These are phyloP conservation scores for Chloroclysta siterata DNA, from an alignment of 2,888 invertebrate species.

Conservation along the genomic window DNA sequence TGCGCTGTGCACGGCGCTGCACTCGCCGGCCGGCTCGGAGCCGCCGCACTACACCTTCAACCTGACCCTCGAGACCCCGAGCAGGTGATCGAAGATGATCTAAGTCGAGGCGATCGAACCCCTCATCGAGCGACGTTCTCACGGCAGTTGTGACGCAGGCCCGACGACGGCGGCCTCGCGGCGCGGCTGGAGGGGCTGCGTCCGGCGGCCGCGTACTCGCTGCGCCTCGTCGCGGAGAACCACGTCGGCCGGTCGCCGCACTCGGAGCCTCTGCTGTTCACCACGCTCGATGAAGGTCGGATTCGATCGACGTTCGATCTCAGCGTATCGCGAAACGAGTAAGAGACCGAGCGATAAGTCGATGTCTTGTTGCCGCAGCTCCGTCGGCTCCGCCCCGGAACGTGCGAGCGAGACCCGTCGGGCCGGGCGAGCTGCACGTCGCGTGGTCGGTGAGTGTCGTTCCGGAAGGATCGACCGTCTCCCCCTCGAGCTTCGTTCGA, in stretches of 20 bases:
- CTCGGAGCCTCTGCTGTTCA: constrained; percentile 87
- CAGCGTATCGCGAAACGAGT: too few species aligned
- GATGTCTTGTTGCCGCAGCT: constrained; percentile 64
- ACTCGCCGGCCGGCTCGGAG: constrained; percentile 50
- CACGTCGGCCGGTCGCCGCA: constrained; percentile 89
- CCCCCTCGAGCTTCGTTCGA: background rate
- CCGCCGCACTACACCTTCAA: constrained; percentile 50
- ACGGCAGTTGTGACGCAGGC: too few species aligned
- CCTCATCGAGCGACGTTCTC: too few species aligned
- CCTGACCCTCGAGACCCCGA: constrained; percentile 52
- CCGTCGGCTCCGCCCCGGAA: constrained; percentile 89
- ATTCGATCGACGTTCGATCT: background rate
- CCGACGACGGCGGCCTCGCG: constrained; percentile 28
- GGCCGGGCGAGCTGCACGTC: constrained; percentile 87
- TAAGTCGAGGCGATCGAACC: background rate
- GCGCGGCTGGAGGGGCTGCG: constrained; percentile 81
- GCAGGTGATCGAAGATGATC: constrained; percentile 41
- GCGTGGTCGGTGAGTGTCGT: constrained; percentile 88
- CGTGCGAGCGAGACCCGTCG: constrained; percentile 87
- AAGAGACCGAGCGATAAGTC: background rate
- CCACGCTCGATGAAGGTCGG: constrained; percentile 90
- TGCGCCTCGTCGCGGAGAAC: constrained; percentile 88
- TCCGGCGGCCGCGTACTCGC: constrained; percentile 88
- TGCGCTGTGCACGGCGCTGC: constrained; percentile 58
- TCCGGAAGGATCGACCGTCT: background rate